Evolutionary conservation across 2,888 invertebrate genomes (phyloP), one percentile per base, ranked within the genome.

Genomic region (Baccha elongata): DNA sequence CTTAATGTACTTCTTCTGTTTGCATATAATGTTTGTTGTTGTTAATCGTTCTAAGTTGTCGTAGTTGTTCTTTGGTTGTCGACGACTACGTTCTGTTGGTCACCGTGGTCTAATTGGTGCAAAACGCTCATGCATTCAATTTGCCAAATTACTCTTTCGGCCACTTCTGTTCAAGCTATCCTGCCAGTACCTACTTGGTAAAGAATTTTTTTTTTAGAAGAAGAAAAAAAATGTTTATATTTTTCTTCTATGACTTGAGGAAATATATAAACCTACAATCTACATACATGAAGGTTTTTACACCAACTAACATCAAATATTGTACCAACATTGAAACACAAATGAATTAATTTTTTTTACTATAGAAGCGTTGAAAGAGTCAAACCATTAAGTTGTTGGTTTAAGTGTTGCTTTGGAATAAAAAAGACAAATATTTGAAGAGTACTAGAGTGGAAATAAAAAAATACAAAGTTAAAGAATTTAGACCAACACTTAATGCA

Each of bases 51-150:
- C 46, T 53, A 19, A 52, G 32, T 46, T 8, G 46, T 29, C 23
- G 44, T 46, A 19, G 17, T 42, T 15, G 48, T 67, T 13, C 26
- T 29, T 55, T 21, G 11, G 55, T 44, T 62, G 62, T 40, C 60
- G 62, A 53, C 52, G 37, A 40, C 53, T 53, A 62, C 52, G 32
- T 46, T 13, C 62, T 62, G 64, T 10, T 40, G 37, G 58, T 26
- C 68, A 52, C 50, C 11, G 71, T 72, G 72, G 62, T 73, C 73
- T 79, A 62, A 79, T 73, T 79, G 79, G 73, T 73, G 55, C 79
- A 73, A 73, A 79, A 73, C 53, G 79, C 46, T 68, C 67, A 46
- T 79, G 73, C 62, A 79, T 79, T 79, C 79, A 79, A 79, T 79
- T 79, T 79, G 68, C 52, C 73, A 79, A 79, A 79, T 73, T 73